Percentiles rank a stretch among this genome's conserved stretches.
phyloP scores from a whole-genome alignment of 92 coral and sea anemone genomes.

The Bergia puertoricense region DNA sequence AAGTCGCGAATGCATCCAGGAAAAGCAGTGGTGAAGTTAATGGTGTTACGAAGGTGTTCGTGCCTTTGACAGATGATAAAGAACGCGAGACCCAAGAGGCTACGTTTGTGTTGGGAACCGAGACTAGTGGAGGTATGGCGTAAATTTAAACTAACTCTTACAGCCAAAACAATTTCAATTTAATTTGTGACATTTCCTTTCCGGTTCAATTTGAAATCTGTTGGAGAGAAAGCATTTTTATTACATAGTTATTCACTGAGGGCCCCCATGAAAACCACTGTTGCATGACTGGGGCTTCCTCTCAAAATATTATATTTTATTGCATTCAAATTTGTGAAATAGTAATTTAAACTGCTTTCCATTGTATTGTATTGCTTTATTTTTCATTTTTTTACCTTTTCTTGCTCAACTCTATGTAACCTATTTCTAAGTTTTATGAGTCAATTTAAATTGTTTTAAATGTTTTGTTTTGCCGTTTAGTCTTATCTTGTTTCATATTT shows the following conservation, averaged over 20 bases:
- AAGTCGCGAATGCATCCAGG: neutral
- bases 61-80: neutral
- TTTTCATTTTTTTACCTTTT: neutral
- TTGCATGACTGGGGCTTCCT: too few species aligned
- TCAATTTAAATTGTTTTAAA: too few species aligned
- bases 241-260: neutral
- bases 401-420: too few species aligned
- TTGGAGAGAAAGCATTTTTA: neutral
- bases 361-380: neutral
- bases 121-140: conserved; percentile 1
- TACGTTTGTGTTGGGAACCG: conserved; percentile 4
- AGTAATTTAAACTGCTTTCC: neutral
- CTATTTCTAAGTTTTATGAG: neutral
- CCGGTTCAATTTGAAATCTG: neutral
- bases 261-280: too few species aligned
- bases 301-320: too few species aligned
- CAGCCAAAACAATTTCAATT: too few species aligned
- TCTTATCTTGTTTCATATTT: too few species aligned
- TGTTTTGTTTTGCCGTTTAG: too few species aligned
- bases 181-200: too few species aligned
- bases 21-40: neutral
- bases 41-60: conserved; percentile 9
- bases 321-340: neutral
- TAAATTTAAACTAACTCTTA: neutral
- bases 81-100: conserved; percentile 30